Percentiles rank a stretch among this genome's conserved stretches.
Evolutionary conservation across 2,888 invertebrate genomes (phyloP).

Genomic region (Eupeodes latifasciatus): DNA sequence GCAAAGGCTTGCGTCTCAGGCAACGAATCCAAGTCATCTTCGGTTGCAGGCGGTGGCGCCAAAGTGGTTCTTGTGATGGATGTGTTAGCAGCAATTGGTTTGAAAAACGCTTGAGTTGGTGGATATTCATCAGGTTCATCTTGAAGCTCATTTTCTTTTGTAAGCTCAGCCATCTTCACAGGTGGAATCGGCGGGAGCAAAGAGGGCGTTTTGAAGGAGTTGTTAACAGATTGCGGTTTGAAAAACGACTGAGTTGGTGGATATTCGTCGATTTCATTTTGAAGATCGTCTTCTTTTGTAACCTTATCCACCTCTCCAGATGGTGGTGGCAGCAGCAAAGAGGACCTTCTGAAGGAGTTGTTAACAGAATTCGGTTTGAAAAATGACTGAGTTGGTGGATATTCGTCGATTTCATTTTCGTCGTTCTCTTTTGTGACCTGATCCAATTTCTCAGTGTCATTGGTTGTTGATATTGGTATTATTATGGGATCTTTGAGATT

Average conservation of each 20-base stretch:
- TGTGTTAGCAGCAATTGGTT: not conserved
- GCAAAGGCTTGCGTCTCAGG: conserved; percentile 58
- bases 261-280: not conserved
- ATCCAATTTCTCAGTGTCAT: not conserved
- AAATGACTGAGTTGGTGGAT: conserved; percentile 35
- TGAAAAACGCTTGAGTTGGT: conserved; percentile 38
- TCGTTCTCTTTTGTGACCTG: not conserved
- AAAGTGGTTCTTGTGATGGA: not conserved
- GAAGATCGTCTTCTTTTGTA: not conserved
- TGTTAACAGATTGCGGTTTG: not conserved
- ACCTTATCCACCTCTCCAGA: not conserved
- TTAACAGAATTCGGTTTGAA: not conserved
- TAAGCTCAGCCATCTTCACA: not conserved
- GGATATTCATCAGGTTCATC: not conserved
- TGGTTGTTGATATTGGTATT: not conserved
- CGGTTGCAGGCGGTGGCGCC: not conserved
- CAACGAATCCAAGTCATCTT: conserved; percentile 16
- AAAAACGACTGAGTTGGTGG: conserved; percentile 37
- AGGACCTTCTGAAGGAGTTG: not conserved
- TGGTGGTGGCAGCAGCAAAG: not conserved
- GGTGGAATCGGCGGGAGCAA: not conserved
- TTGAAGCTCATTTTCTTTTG: not conserved
- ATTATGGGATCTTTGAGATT: not conserved
- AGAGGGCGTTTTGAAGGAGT: not conserved
- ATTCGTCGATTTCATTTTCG: not conserved